A percentile compares a stretch with the other conserved stretches of the same genome.
Conservation (phyloP, 2,797 vertebrate genomes). For the Staurois parvus region DNA sequence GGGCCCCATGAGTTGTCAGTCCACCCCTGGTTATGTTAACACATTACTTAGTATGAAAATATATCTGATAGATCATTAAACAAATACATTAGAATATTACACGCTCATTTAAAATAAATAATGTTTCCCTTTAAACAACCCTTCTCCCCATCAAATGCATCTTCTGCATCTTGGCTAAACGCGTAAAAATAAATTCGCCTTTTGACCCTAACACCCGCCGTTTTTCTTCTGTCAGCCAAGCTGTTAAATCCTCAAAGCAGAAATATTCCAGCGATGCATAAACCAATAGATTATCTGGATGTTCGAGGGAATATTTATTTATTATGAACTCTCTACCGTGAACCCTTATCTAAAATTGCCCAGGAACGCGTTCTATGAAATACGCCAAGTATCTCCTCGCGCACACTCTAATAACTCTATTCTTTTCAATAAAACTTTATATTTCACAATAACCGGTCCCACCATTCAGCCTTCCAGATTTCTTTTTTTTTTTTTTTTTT, state of each 20-base stretch:
- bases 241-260: conserved; percentile 9
- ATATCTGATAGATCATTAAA: too few species aligned
- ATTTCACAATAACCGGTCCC: conserved; percentile 47
- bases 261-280: not conserved
- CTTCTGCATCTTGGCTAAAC: too few species aligned
- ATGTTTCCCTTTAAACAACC: too few species aligned
- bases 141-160: too few species aligned
- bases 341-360: conserved; percentile 34
- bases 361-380: conserved; percentile 21
- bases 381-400: conserved; percentile 1
- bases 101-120: too few species aligned
- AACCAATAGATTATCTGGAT: conserved; percentile 13
- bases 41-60: too few species aligned
- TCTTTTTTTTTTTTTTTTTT: conserved; percentile 36
- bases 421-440: conserved; percentile 54
- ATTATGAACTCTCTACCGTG: conserved; percentile 19
- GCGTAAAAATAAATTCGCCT: too few species aligned
- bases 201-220: too few species aligned
- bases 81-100: too few species aligned
- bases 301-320: conserved; percentile 29
- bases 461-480: conserved; percentile 37
- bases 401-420: conserved; percentile 52
- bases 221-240: not conserved
- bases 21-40: too few species aligned
- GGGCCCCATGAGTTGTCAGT: too few species aligned